Conservation (phyloP, 2,113 vertebrate genomes). For the Phainopepla nitens region DNA sequence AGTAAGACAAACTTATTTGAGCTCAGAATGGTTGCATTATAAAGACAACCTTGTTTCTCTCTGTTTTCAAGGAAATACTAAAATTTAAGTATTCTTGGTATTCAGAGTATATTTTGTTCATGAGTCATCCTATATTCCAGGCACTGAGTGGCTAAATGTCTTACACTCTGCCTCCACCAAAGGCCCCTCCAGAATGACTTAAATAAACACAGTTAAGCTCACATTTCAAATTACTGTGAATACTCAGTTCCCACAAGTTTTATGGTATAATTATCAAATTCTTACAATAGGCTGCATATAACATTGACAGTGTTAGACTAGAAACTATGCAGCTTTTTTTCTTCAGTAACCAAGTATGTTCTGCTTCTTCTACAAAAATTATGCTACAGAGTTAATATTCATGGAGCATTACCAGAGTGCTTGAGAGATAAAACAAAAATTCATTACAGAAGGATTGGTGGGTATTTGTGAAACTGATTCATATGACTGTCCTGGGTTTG, state of each 20-base stretch:
- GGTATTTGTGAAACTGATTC: background rate
- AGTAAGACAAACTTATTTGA: background rate
- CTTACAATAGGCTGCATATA: background rate
- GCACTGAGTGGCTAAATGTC: background rate
- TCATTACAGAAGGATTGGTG: background rate
- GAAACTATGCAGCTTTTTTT: background rate
- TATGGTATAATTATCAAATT: background rate
- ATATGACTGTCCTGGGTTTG: background rate
- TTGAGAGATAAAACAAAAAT: background rate
- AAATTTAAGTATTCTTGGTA: background rate
- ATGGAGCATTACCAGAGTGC: background rate
- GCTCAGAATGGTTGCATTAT: background rate
- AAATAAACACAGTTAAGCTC: background rate
- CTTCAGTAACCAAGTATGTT: background rate
- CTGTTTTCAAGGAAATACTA: background rate
- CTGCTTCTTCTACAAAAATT: background rate
- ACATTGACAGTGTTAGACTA: background rate
- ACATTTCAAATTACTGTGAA: background rate
- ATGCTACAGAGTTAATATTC: background rate
- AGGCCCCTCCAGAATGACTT: background rate
- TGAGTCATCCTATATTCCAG: constrained; percentile 9
- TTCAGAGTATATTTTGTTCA: background rate
- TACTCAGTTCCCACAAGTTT: background rate
- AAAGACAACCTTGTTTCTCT: background rate
- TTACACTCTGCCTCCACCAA: background rate